Evolutionary conservation across 2,888 invertebrate species (phyloP), one percentile per base, ranked within the genome.

Genomic region (Noctua comes): DNA sequence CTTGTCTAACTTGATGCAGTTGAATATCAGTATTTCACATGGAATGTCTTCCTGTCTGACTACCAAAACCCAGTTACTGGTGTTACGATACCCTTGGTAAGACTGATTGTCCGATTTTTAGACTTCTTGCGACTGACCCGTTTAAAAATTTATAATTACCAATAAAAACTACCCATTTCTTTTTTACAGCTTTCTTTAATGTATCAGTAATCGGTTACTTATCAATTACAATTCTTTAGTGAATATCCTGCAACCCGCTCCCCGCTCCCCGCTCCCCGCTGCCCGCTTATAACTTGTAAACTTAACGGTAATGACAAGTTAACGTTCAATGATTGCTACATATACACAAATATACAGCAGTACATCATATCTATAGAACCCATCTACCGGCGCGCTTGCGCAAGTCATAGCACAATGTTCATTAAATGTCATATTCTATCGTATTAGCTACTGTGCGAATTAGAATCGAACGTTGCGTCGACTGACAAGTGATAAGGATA

Each of bases 241-340:
- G 16, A 59, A 59, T 31, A 48, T 27, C 1, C 2, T 51, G 16
- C 16, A 51, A 69, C 3, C 31, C 69, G 69, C 65, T 78, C 11
- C 6, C 27, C 27, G 59, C 59, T 18, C 3, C 27, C 36, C 57
- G 69, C 65, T 76, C 8, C 6, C 59, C 27, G 59, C 59, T 31
- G 8, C 31, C 40, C 57, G 68, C 65, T 78, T 21, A 13, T 76
- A 46, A 72, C 82, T 84, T 81, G 64, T n/a, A 66, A 36, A 73
- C 73, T 64, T 85, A 82, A 77, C 84, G 76, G 82, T 84, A 87
- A 82, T 82, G 75, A 85, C 76, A 75, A 72, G 65, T 68, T 77
- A 77, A 72, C 68, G 70, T 74, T 68, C 73, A 88, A 77, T 78
- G 51, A 77, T 85, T 83, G 77, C 79, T 74, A 70, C 78, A 83